phyloP scores from a whole-genome alignment of 2,113 vertebrate genomes.

The Phaethon lepturus region DNA sequence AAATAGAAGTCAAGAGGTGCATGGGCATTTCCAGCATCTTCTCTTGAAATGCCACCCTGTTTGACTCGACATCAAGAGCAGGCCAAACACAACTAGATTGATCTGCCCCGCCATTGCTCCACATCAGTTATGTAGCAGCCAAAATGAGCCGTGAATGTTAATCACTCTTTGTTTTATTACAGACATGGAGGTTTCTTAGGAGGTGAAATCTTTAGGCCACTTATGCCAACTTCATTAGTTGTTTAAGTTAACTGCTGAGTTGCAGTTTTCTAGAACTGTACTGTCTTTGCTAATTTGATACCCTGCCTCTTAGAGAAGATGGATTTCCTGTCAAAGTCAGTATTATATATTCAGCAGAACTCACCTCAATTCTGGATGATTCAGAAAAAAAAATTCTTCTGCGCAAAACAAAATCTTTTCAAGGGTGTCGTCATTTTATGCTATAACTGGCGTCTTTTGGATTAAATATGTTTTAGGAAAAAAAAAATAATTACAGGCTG shows the following conservation, averaged over 20 bases:
- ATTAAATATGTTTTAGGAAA: background rate
- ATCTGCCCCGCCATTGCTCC: background rate
- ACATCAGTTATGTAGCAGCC: accelerated
- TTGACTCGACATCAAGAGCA: background rate
- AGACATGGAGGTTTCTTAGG: background rate
- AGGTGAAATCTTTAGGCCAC: background rate
- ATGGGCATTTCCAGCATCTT: background rate
- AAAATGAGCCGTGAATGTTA: accelerated
- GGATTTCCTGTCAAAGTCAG: constrained; percentile 36
- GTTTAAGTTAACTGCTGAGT: constrained; percentile 13
- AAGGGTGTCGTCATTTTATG: background rate
- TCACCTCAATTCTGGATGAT: background rate
- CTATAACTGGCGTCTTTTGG: background rate
- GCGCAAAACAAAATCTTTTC: background rate
- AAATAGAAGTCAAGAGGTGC: background rate
- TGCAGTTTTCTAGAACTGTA: background rate
- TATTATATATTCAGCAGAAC: constrained; percentile 1
- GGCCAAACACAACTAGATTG: background rate
- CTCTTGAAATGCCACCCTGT: accelerated
- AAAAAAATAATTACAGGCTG: background rate
- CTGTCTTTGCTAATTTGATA: constrained; percentile 33
- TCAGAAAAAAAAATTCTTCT: background rate
- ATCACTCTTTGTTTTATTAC: background rate
- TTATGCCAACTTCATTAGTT: background rate
- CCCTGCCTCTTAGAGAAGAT: background rate